Percentiles rank a stretch among this genome's conserved stretches.
Evolutionary conservation across 2,888 invertebrate species (phyloP).

Genomic region (Amphipoea lucens): DNA sequence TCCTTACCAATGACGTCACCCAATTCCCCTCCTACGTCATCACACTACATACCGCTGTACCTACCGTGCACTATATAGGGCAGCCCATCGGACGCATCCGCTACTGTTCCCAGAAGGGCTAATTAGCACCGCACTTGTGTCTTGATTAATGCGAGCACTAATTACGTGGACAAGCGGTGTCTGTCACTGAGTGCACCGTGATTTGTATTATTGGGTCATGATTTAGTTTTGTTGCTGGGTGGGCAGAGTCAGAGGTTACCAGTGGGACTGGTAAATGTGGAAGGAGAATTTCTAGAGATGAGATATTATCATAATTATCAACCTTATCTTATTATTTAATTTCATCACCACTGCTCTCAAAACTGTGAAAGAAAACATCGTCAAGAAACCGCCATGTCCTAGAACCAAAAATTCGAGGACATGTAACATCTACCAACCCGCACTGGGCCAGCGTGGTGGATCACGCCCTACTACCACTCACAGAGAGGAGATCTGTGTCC

Average conservation of each 20-base stretch:
- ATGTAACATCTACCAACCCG: too few species aligned
- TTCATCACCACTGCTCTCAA: too few species aligned
- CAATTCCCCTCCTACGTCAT: background rate
- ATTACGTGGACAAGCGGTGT: constrained; percentile 72
- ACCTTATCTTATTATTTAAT: too few species aligned
- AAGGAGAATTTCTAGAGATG: background rate
- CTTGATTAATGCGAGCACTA: constrained; percentile 81
- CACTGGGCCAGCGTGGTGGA: too few species aligned
- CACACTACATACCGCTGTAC: background rate
- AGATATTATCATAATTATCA: background rate
- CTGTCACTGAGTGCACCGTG: constrained; percentile 58
- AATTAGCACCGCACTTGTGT: constrained; percentile 78
- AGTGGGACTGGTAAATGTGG: background rate
- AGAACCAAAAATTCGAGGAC: too few species aligned
- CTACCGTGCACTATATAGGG: constrained; percentile 41
- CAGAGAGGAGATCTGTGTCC: too few species aligned
- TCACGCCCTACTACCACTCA: too few species aligned
- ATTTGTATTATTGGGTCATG: constrained; percentile 64
- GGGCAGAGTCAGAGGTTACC: background rate
- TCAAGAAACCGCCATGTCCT: too few species aligned
- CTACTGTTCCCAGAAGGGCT: constrained; percentile 69
- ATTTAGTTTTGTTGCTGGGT: constrained; percentile 34
- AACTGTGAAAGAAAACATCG: too few species aligned
- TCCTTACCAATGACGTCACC: constrained; percentile 13
- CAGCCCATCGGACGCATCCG: constrained; percentile 58